Base-by-base conservation (phyloP, 2,888 invertebrate genomes). In the Acanthopleura granulata region DNA sequence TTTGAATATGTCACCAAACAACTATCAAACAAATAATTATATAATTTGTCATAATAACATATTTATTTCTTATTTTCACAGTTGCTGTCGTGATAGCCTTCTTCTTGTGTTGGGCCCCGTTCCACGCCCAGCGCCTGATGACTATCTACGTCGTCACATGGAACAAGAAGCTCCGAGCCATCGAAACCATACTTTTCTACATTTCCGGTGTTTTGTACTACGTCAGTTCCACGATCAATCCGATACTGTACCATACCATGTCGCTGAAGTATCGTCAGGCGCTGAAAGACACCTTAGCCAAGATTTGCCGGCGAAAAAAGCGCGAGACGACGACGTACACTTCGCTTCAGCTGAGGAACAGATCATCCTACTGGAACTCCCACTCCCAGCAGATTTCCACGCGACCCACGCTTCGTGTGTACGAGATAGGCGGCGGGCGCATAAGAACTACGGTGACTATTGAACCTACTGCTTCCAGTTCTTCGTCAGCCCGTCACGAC, bases 191-290 rank as follows among this genome's bases (percentile, higher is more conserved):
- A 73, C 91, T 96, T 75, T 95, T 94, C 4, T 95, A 97, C 90
- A 92, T 94, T 57, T 97, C 96, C 0, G 97, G 97, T 0, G 93
- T 97, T 0, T 93, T 97, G 78, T 97, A 97, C 92, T 98, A 96
- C 91, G 91, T 97, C 83, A 97, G 97, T 12, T 96, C 97, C 16
- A 96, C 96, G 85, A 94, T 97, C 87, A 98, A 98, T 91, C 97
- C 98, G 0, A 93, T 97, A 79, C 93, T 97, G 61, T 98, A 98
- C 91, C 95, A 97, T 91, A 95, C 97, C 74, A 96, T 98, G 97
- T 97, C 97, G 15, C 94, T 96, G 90, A 97, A 97, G 90, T 98
- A 97, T 89, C 93, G 97, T 70, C 95, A 95, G 82, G 97, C 97
- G 70, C 97, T 97, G 91, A 95, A 95, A 94, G 97, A 89, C 77